A percentile compares a stretch with the other conserved stretches of the same genome.
Conservation (phyloP, 2,888 invertebrate genomes). For the Sinelater perroti region DNA sequence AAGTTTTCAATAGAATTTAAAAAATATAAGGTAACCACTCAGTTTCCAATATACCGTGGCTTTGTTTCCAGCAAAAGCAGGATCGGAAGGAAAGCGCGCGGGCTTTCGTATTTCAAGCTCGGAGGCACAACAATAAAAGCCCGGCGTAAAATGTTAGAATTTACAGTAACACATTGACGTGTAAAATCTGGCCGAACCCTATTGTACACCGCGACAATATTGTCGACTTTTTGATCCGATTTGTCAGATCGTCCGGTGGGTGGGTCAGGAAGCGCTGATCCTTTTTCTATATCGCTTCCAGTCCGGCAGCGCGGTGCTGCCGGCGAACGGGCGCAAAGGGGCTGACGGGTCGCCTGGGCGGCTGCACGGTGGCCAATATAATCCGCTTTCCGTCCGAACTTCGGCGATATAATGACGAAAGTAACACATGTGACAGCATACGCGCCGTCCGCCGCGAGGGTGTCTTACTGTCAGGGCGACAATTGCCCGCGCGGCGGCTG, state of each 20-base stretch:
- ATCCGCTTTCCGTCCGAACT: conserved; percentile 60
- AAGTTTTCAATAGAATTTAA: too few relatives aligned
- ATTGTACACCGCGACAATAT: conserved; percentile 61
- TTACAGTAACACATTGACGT: conserved; percentile 52
- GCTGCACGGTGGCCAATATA: conserved; percentile 54
- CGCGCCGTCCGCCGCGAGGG: conserved; percentile 57
- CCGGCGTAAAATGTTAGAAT: conserved; percentile 29
- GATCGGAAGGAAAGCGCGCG: too few relatives aligned
- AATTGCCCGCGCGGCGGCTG: conserved; percentile 54
- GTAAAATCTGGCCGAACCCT: conserved; percentile 58
- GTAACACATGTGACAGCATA: conserved; percentile 60
- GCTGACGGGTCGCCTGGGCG: conserved; percentile 28
- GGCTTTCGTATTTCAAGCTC: conserved; percentile 13
- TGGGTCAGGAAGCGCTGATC: conserved; percentile 59
- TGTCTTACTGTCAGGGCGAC: conserved; percentile 61
- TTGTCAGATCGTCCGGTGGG: conserved; percentile 62
- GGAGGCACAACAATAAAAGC: conserved; percentile 23
- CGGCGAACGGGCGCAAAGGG: conserved; percentile 14
- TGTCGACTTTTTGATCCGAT: conserved; percentile 65
- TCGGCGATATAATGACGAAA: conserved; percentile 60
- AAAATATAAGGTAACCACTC: too few relatives aligned
- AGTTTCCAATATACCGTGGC: too few relatives aligned
- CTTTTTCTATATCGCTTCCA: conserved; percentile 60
- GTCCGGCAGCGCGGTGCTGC: conserved; percentile 41
- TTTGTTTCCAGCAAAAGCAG: too few relatives aligned